Base-by-base conservation (phyloP, 2,888 invertebrate species). In the Hirtodrosophila histrioides region DNA sequence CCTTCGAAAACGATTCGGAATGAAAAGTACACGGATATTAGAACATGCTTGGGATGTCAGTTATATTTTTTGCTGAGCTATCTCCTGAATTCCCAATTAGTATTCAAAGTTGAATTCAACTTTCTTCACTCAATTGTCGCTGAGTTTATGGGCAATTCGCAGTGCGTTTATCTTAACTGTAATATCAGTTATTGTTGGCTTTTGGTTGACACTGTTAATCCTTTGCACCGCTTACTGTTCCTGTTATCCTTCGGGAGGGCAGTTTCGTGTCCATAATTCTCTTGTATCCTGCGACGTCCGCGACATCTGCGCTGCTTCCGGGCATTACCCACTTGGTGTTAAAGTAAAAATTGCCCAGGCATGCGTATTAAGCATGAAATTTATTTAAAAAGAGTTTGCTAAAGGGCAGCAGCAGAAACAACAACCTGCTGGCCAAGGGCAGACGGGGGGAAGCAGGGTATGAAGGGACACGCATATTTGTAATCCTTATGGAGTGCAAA, bases 321-420 rank as follows among this genome's bases (percentile, higher is more conserved):
- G 83, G 77, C 86, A 85, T 85, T 82, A 76, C 39, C 62, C 71
- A 69, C 68, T 82, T 76, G 82, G 82, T 82, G 86, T 85, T 83
- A 83, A 83, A 83, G 75, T 83, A 85, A 83, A 82, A 85, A 85
- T 78, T 69, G 73, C 66, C 72, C 71, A 75, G 80, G 75, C 86
- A 85, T 85, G 82, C 84, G 86, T 80, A 88, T 88, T 88, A 88
- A 85, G 87, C 85, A 83, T 86, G 75, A 81, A 88, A 88, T 88
- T 88, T 87, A 87, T 86, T 71, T 40, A 57, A 69, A 71, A 61
- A 9, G 46, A 58, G 35, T 41, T 37, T 37, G 62, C 53, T 6
- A 27, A 43, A 39, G 17, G 17, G 17, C 17, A 17, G 17, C 17
- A 17, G 17, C 35, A 50, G 37, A 61, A 61, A 62, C 58, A 65